A percentile compares a stretch with the other conserved stretches of the same genome.
phyloP scores from a whole-genome alignment of 2,888 invertebrate genomes.

The Hypercompe scribonia region DNA sequence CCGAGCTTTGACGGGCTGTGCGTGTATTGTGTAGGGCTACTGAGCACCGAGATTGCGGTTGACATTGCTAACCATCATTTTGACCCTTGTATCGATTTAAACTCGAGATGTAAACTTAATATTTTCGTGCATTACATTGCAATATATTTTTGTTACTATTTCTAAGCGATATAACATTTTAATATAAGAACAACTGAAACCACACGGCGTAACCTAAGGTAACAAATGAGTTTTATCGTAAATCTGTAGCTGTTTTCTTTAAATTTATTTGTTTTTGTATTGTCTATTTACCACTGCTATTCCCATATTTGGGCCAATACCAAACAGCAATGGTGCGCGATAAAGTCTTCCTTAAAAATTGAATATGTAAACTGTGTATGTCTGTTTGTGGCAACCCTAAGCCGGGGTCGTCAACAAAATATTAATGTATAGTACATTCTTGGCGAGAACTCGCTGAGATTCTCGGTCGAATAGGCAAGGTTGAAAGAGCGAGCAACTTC shows the following conservation, averaged over 20 bases:
- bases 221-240: too few relatives aligned
- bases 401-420: constrained; percentile 17
- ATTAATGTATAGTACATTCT: constrained; percentile 21
- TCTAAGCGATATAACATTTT: neutral
- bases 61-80: constrained; percentile 9
- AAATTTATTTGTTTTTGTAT: too few relatives aligned
- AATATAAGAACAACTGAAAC: neutral
- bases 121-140: neutral
- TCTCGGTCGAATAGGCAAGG: constrained; percentile 17
- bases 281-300: too few relatives aligned
- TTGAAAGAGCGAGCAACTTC: constrained; percentile 15
- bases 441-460: constrained; percentile 14
- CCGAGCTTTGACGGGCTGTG: constrained; percentile 23
- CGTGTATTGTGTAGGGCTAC: constrained; percentile 18
- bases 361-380: neutral
- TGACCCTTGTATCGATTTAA: neutral
- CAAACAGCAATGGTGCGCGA: neutral
- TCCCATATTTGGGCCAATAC: too few relatives aligned
- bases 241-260: too few relatives aligned
- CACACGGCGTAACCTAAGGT: neutral
- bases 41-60: constrained; percentile 11
- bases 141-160: neutral
- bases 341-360: neutral
- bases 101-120: neutral
- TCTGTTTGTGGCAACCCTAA: constrained; percentile 7